phyloP scores from a whole-genome alignment of 2,888 invertebrate species.

The Cheilosia pagana region DNA sequence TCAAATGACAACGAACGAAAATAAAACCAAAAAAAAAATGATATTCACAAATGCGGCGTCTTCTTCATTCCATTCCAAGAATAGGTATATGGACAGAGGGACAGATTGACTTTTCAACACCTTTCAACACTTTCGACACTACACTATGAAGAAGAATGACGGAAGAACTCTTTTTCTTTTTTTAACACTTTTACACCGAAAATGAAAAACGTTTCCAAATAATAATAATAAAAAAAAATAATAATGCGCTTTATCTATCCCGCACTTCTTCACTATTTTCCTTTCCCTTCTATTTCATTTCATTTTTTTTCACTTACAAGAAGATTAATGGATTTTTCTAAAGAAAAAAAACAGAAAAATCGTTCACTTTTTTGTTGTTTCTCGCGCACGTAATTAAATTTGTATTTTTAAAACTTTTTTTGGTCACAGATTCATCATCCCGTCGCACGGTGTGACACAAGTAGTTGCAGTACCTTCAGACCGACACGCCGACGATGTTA shows the following conservation, averaged over 20 bases:
- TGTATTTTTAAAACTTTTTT: slow-evolving; percentile 55
- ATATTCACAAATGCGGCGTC: slow-evolving; percentile 49
- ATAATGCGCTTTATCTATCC: slow-evolving; percentile 41
- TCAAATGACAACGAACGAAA: slow-evolving; percentile 32
- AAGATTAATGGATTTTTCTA: slow-evolving; percentile 65
- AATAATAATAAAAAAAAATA: slow-evolving; percentile 21
- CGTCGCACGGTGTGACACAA: slow-evolving; percentile 41
- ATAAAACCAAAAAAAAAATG: slow-evolving; percentile 25
- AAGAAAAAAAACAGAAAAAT: slow-evolving; percentile 38
- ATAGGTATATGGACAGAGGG: slow-evolving; percentile 15
- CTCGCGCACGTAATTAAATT: slow-evolving; percentile 52
- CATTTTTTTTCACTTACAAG: slow-evolving; percentile 45
- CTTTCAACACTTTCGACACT: slow-evolving; percentile 38
- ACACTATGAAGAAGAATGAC: slow-evolving; percentile 33
- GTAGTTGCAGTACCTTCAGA: slow-evolving; percentile 13
- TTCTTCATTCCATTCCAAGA: slow-evolving; percentile 63
- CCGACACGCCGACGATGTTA: not conserved
- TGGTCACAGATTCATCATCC: slow-evolving; percentile 43
- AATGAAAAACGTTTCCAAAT: slow-evolving; percentile 8
- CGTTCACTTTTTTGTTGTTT: slow-evolving; percentile 54
- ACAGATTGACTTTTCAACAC: slow-evolving; percentile 46
- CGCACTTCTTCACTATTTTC: slow-evolving; percentile 54
- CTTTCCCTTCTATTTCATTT: not conserved
- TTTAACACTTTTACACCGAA: slow-evolving; percentile 22
- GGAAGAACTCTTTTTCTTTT: slow-evolving; percentile 19